These are phyloP conservation scores for Isichthys henryi DNA, from an alignment of 2,113 vertebrate species.

Conservation along the genomic window DNA sequence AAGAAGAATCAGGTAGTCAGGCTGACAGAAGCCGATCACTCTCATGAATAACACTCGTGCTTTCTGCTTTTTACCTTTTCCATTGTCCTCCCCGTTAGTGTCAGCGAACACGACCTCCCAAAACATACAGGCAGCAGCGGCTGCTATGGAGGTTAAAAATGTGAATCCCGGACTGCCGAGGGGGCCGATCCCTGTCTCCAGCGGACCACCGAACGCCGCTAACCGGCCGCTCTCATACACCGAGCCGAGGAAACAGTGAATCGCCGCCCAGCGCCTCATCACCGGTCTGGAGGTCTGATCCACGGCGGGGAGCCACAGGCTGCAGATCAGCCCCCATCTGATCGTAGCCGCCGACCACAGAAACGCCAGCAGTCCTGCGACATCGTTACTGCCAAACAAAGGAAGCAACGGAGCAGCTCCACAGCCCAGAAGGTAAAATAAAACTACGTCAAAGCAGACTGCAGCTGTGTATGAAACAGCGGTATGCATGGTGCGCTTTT, in stretches of 20 bases:
- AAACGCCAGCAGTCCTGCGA: background rate
- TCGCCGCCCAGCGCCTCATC: constrained; percentile 27
- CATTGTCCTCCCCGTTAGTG: constrained; percentile 14
- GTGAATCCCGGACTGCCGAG: constrained; percentile 36
- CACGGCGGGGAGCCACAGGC: accelerated
- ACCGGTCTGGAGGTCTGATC: background rate
- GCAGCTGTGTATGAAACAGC: background rate
- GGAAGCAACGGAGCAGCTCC: background rate
- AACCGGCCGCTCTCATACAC: constrained; percentile 43
- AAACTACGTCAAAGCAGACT: background rate
- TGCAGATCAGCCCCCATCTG: constrained; percentile 26
- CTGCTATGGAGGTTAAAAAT: constrained; percentile 33
- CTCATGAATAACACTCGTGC: constrained; percentile 44
- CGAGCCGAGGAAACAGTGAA: constrained; percentile 40
- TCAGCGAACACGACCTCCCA: constrained; percentile 55
- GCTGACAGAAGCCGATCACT: constrained; percentile 45
- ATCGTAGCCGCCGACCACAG: constrained; percentile 42
- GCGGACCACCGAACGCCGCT: constrained; percentile 10
- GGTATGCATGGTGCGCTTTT: background rate
- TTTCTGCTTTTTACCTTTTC: constrained; percentile 32
- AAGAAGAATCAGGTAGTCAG: constrained; percentile 30
- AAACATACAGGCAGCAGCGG: constrained; percentile 48
- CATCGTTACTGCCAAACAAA: background rate
- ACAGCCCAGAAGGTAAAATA: background rate
- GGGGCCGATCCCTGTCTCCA: constrained; percentile 12